Base-by-base conservation (phyloP, 2,797 vertebrate species). In the Florisuga fusca region DNA sequence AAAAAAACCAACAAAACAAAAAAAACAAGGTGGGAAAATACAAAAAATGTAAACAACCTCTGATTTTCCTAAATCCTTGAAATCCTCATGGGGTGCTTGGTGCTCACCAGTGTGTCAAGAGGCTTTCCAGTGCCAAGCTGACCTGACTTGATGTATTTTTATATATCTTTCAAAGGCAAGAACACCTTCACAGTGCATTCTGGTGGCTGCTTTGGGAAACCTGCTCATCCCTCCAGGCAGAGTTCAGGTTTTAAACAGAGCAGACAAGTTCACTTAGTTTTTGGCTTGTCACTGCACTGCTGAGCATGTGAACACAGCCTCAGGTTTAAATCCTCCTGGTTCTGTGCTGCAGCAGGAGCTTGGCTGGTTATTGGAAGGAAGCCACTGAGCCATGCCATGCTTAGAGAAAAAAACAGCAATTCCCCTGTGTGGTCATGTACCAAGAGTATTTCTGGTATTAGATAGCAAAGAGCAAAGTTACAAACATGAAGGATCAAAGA, bases 341-440 rank as follows among this genome's bases (percentile, higher is more conserved):
- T 80, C 63, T 33, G 1, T 3, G 2, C 21, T 53, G 58, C 66
- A 61, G 53, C 3, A 4, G 43, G 54, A 67, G 13, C 46, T 64
- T 21, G 26, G 34, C 7, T 51, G n/a, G 31, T 54, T 29, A 2
- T 43, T 13, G 57, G 48, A 26, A 41, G 31, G n/a, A 38, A 79
- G 16, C 0, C 4, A 63, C 6, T 34, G 43, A 74, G 22, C 31
- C 12, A 1, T 16, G n/a, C 31, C 8, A 1, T 1, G 17, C 26
- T 64, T 27, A 31, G 13, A 17, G 12, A 31, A 25, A 62, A 71
- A 57, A 6, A 5, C 0, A 27, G 2, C 15, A 55, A 50, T 43
- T 43, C 12, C 9, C 45, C 15, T 22, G 1, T 19, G 7, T 12
- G 15, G 46, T 22, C 29, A 7, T 33, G 9, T 16, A 33, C 9